These are phyloP conservation scores for Galerucella pusilla DNA, from an alignment of 2,888 invertebrate species.

Conservation along the genomic window DNA sequence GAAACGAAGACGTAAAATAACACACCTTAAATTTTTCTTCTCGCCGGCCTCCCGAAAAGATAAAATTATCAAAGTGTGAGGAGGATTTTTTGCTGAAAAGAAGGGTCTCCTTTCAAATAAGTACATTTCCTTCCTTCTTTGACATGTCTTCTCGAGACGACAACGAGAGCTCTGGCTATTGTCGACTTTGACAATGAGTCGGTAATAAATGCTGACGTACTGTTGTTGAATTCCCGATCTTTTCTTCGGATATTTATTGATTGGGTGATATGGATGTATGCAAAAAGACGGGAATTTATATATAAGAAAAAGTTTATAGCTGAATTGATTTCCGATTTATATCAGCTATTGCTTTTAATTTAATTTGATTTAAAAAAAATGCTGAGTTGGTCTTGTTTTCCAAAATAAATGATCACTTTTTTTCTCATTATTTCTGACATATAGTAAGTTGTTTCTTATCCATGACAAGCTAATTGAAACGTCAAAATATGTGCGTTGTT, in stretches of 20 bases:
- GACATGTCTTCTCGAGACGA: slow-evolving; percentile 27
- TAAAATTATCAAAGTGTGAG: slow-evolving; percentile 23
- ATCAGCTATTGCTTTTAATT: background rate
- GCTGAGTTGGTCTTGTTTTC: no score
- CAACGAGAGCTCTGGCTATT: slow-evolving; percentile 29
- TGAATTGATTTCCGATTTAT: slow-evolving; percentile 18
- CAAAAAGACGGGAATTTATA: slow-evolving; percentile 14
- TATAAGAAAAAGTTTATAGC: slow-evolving; percentile 18
- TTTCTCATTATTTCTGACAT: no score
- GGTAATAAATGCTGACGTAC: slow-evolving; percentile 31
- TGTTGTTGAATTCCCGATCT: slow-evolving; percentile 26
- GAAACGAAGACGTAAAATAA: slow-evolving; percentile 12
- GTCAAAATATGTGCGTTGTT: no score
- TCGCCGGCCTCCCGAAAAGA: slow-evolving; percentile 10
- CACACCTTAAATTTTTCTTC: background rate
- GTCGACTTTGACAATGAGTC: slow-evolving; percentile 33
- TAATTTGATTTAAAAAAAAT: no score
- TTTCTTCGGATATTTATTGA: slow-evolving; percentile 24
- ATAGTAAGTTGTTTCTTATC: no score
- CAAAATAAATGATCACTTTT: no score
- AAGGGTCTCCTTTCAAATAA: slow-evolving; percentile 31
- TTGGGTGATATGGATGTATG: slow-evolving; percentile 24
- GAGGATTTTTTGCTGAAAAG: slow-evolving; percentile 24
- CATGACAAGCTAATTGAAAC: no score
- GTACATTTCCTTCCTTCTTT: slow-evolving; percentile 31